These are phyloP conservation scores for Brenthis daphne DNA, from an alignment of 2,888 invertebrate species.

Conservation along the genomic window DNA sequence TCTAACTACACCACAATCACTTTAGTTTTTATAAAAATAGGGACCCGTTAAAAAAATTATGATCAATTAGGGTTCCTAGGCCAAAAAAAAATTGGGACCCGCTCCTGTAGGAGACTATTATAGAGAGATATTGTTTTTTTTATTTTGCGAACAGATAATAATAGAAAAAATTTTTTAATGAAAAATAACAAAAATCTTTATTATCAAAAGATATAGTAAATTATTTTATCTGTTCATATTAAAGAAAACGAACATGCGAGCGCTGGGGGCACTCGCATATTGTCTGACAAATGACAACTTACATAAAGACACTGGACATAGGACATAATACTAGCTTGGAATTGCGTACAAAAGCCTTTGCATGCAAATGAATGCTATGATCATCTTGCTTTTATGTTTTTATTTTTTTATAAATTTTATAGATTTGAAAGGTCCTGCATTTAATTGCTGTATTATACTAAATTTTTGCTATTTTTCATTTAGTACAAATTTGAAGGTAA, in stretches of 20 bases:
- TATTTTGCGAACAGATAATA: too few relatives aligned
- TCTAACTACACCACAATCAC: too few relatives aligned
- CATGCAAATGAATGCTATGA: slow-evolving; percentile 24
- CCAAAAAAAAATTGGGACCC: too few relatives aligned
- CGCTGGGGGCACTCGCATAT: slow-evolving; percentile 26
- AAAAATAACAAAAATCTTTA: not conserved
- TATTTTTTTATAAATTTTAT: not conserved
- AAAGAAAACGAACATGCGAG: slow-evolving; percentile 2
- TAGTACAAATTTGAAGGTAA: too few relatives aligned
- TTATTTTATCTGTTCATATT: slow-evolving; percentile 4
- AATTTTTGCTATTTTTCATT: too few relatives aligned
- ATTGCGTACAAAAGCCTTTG: slow-evolving; percentile 29
- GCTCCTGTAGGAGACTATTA: too few relatives aligned
- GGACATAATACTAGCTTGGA: slow-evolving; percentile 21
- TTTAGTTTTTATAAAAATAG: too few relatives aligned
- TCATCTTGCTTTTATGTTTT: slow-evolving; percentile 15
- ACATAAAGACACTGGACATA: slow-evolving; percentile 25
- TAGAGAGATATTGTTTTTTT: too few relatives aligned
- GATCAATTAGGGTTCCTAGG: too few relatives aligned
- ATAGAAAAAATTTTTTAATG: not conserved
- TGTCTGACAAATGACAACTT: slow-evolving; percentile 34
- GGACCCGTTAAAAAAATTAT: too few relatives aligned
- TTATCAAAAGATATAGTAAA: not conserved
- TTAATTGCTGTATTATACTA: not conserved
- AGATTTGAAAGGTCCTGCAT: not conserved